Percentiles rank a stretch among this genome's conserved stretches.
Conservation (phyloP, 2,113 vertebrate species). For the Apodemus speciosus region DNA sequence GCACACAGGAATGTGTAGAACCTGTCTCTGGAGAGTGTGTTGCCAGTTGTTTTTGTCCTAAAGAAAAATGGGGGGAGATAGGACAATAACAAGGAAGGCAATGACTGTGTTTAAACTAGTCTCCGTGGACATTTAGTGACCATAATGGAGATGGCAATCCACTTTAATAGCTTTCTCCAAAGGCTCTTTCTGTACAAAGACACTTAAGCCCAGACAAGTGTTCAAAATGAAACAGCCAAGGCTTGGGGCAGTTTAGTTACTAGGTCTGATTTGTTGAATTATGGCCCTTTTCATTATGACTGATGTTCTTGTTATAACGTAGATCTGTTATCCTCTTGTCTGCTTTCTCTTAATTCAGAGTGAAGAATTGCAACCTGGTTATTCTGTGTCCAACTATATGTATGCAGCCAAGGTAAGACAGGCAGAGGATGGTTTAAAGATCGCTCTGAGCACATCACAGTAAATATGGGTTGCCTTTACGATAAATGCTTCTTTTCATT, state of each 20-base stretch:
- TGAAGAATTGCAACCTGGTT: slow-evolving; percentile 93
- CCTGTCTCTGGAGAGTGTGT: not conserved
- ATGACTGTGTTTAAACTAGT: not conserved
- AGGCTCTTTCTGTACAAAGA: slow-evolving; percentile 19
- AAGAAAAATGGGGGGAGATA: not conserved
- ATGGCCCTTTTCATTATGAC: slow-evolving; percentile 35
- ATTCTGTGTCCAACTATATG: slow-evolving; percentile 94
- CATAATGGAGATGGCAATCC: not conserved
- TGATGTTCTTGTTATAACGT: not conserved
- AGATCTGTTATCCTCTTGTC: slow-evolving; percentile 52
- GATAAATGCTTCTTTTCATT: slow-evolving; percentile 53
- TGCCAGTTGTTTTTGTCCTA: not conserved
- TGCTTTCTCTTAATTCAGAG: slow-evolving; percentile 86
- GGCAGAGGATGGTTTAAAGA: slow-evolving; percentile 46
- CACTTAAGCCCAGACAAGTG: slow-evolving; percentile 46
- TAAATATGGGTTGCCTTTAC: slow-evolving; percentile 60
- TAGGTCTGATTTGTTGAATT: slow-evolving; percentile 39
- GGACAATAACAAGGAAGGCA: not conserved
- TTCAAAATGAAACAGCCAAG: not conserved
- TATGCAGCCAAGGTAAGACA: slow-evolving; percentile 94
- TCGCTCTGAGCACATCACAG: slow-evolving; percentile 43
- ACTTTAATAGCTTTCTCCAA: slow-evolving; percentile 14
- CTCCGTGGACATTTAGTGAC: not conserved
- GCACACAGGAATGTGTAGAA: not conserved
- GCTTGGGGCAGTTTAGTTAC: slow-evolving; percentile 54